Base-by-base conservation (phyloP, 1,140 invertebrate species). In the Diorhabda carinulata region DNA sequence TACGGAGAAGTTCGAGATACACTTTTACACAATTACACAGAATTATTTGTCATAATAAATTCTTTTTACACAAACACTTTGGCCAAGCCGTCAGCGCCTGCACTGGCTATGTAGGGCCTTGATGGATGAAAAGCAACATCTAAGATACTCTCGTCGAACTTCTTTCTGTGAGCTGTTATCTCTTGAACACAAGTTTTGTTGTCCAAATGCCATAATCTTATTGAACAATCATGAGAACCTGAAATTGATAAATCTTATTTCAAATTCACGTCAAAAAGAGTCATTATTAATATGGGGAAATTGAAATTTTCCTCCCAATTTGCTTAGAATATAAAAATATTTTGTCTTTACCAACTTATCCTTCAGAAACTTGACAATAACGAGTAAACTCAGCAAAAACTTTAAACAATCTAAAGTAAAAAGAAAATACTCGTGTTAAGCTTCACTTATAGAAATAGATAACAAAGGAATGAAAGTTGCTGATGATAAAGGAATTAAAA, bases 41-140 rank as follows among this genome's bases (percentile, higher is more conserved):
- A 43, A 43, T 5, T 47, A 56, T 47, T 63, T 42, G 9, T 56
- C 52, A 60, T 1, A 25, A 25, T 25, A 25, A 25, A 25, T 25
- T 25, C 25, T 25, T 63, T 60, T 76, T 76, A 81, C 69, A 92
- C 91, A 86, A 93, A 98, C 77, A 99, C 97, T 88, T 99, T 99
- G 79, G 97, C 97, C 76, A 99, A 87, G 70, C 93, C 96, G 86
- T 99, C 98, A 70, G 98, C 97, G 72, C 98, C 98, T 72, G 96
- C 97, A 85, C 95, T 98, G 69, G 97, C 98, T 80, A 99, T 99
- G 83, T 96, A 98, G 69, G 97, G 95, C 84, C 96, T 94, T 73
- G 95, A 92, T 76, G 98, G 96, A 87, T 99, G 98, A 87, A 99
- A 99, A 78, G 97, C 97, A 70, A 99, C 98, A 83, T 98, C 96